Evolutionary conservation across 2,797 vertebrate genomes (phyloP), one percentile per base, ranked within the genome.

Genomic region (Sciurus vulgaris): DNA sequence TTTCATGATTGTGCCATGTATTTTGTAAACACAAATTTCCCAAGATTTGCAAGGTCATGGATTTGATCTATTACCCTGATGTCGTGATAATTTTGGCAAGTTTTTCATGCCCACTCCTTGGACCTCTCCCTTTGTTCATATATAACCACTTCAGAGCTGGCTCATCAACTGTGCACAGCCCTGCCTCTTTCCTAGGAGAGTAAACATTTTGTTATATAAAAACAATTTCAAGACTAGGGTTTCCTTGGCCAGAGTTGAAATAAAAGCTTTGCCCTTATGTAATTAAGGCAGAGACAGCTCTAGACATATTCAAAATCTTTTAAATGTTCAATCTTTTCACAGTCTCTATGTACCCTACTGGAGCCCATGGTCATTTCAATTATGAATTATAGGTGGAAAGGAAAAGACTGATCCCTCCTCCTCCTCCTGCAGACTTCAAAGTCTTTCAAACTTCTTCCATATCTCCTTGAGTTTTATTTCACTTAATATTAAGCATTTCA

Each of bases 21-120:
- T 94, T 97, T 95, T 97, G 76, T 95, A 97, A 98, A 98, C 95
- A 98, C 33, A 90, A 97, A 96, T 98, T 98, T 97, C 94, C 96
- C 97, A 97, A 96, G 96, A 96, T 96, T 94, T 97, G 59, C 92
- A 97, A 97, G 95, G 97, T 96, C 69, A 47, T 77, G 10, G 33
- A 96, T 96, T 97, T 98, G 95, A 97, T 83, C 41, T 96, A 51
- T 86, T 96, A 95, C 93, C 97, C 93, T 47, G 49, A 59, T 76
- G 88, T 97, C 97, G 97, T 96, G 89, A 84, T 88, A 97, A 86
- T 28, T n/a, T 69, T 87, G 92, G 49, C 86, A 98, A 94, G 73
- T 74, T 82, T 96, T 95, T 92, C 93, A 28, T 81, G 7, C 73
- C 89, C 77, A 83, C 84, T 97, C 94, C 85, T 96, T 97, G 93